These are phyloP conservation scores for Echinops telfairi DNA, from an alignment of 2,113 vertebrate genomes.

Conservation along the genomic window DNA sequence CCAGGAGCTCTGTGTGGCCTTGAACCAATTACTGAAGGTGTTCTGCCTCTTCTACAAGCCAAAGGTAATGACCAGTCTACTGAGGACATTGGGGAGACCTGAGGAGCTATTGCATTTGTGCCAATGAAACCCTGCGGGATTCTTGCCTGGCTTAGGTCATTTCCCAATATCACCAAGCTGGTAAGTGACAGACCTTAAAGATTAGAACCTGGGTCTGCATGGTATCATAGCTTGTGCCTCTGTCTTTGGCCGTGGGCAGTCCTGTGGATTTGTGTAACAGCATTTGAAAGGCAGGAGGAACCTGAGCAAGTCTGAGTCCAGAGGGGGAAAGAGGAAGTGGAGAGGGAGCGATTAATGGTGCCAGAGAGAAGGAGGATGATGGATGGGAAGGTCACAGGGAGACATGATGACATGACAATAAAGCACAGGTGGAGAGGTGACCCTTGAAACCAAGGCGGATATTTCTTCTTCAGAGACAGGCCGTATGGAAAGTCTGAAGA, in stretches of 20 bases:
- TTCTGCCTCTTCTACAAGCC: neutral
- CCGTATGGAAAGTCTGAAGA: neutral
- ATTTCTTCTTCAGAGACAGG: neutral
- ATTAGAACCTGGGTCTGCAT: neutral
- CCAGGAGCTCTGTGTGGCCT: neutral
- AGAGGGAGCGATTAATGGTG: neutral
- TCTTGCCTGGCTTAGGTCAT: neutral
- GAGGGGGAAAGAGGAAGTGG: neutral
- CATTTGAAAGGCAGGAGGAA: neutral
- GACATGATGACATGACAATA: neutral
- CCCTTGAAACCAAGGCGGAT: neutral
- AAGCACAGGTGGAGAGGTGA: neutral
- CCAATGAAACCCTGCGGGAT: no score
- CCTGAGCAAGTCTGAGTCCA: neutral
- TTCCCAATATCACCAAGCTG: neutral
- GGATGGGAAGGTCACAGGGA: slow-evolving; percentile 2
- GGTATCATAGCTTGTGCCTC: neutral
- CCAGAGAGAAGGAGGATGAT: neutral
- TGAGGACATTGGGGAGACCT: neutral
- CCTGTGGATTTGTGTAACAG: neutral
- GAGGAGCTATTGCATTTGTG: neutral
- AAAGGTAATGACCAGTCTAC: neutral
- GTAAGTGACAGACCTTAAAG: neutral
- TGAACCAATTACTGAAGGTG: neutral
- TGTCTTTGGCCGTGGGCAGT: neutral